A percentile compares a stretch with the other conserved stretches of the same genome.
Conservation (phyloP, 2,113 vertebrate genomes). For the Siniperca chuatsi region DNA sequence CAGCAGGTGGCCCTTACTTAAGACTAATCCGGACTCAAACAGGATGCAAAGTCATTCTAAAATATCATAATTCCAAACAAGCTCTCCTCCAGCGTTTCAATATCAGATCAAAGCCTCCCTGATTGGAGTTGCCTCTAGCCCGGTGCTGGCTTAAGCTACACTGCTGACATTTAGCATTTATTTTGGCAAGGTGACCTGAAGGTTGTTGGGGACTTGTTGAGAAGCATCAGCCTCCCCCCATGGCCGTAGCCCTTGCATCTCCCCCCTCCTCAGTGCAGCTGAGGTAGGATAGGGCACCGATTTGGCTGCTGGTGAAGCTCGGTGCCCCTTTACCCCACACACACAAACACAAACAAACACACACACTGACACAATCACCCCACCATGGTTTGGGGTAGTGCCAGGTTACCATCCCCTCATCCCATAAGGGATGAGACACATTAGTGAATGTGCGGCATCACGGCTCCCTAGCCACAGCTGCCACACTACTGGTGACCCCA, state of each 20-base stretch:
- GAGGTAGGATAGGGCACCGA: conserved; percentile 67
- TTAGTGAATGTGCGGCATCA: conserved; percentile 74
- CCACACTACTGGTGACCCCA: conserved; percentile 71
- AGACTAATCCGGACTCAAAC: conserved; percentile 70
- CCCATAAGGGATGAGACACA: conserved; percentile 74
- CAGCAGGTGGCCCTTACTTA: conserved; percentile 73
- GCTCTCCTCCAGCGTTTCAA: conserved; percentile 58
- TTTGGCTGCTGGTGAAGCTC: conserved; percentile 62
- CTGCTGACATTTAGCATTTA: conserved; percentile 80
- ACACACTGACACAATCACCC: conserved; percentile 52
- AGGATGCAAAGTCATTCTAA: conserved; percentile 65
- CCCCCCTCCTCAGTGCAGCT: conserved; percentile 47
- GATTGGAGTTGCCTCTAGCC: conserved; percentile 61
- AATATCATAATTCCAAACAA: conserved; percentile 71
- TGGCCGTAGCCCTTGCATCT: conserved; percentile 13
- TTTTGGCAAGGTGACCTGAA: conserved; percentile 79
- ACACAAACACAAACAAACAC: conserved; percentile 27
- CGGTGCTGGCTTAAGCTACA: conserved; percentile 47
- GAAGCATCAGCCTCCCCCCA: conserved; percentile 37
- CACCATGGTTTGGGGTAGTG: conserved; percentile 66
- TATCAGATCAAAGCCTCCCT: conserved; percentile 65
- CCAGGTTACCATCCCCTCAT: conserved; percentile 74
- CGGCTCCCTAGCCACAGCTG: conserved; percentile 70
- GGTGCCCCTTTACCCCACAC: conserved; percentile 30
- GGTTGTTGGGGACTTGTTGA: conserved; percentile 80